Evolutionary conservation across 2,113 vertebrate genomes (phyloP).

Genomic region (Heliornis fulica): DNA sequence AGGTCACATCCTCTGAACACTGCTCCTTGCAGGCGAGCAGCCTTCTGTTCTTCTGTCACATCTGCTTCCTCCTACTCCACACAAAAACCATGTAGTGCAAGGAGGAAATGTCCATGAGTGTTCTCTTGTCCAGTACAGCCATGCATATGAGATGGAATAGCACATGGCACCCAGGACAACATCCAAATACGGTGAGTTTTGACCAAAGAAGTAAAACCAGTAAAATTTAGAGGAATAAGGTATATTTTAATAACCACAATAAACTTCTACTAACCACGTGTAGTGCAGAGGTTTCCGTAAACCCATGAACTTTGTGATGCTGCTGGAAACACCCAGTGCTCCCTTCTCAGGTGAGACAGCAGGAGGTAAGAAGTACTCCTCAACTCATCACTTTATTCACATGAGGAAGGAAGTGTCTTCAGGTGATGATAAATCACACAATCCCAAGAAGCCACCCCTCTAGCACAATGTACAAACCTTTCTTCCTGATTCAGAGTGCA

Average conservation of each 20-base stretch:
- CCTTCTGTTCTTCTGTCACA: not conserved
- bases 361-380: not conserved
- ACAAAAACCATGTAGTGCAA: not conserved
- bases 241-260: not conserved
- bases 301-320: not conserved
- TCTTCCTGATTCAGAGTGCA: not conserved
- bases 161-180: not conserved
- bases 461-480: not conserved
- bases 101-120: not conserved
- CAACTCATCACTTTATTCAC: not conserved
- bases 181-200: not conserved
- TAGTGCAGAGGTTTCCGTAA: not conserved
- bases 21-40: not conserved
- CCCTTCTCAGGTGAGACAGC: not conserved
- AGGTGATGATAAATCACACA: not conserved
- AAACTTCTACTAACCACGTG: not conserved
- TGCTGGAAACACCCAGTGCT: not conserved
- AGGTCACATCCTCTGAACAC: not conserved
- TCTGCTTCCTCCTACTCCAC: not conserved
- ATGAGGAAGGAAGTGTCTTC: not conserved
- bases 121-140: not conserved
- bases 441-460: not conserved
- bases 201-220: not conserved
- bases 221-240: not conserved
- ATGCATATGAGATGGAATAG: not conserved